Conservation (phyloP, 30 jellyfish, hydroid and myxozoan genomes). For the Sanderia malayensis region DNA sequence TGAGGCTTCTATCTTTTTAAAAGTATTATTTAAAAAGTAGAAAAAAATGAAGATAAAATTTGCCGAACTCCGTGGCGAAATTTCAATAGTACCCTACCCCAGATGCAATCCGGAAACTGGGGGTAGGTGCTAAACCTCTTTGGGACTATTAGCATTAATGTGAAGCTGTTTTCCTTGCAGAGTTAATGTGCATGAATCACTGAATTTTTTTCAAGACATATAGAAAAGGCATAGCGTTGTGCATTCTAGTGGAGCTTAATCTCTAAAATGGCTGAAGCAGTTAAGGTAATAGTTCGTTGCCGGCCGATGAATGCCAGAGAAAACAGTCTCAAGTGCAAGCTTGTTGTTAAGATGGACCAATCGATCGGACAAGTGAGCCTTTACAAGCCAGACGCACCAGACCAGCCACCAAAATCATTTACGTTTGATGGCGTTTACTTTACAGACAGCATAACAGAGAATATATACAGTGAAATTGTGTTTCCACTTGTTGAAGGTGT, state of each 20-base stretch:
- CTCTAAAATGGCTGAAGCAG: conserved; percentile 85
- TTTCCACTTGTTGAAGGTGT: conserved; percentile 96
- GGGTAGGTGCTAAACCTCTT: no score
- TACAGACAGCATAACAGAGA: conserved; percentile 90
- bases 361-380: conserved; percentile 84
- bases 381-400: conserved; percentile 73
- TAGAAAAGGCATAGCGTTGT: no score
- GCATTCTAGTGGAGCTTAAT: background rate
- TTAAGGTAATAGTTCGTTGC: conserved; percentile 86
- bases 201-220: no score
- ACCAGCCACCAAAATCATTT: conserved; percentile 84
- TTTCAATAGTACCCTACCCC: no score
- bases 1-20: no score
- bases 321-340: conserved; percentile 71
- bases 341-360: conserved; percentile 80
- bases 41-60: no score
- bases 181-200: no score
- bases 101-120: no score
- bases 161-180: no score
- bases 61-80: no score
- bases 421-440: conserved; percentile 92
- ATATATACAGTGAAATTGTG: conserved; percentile 83
- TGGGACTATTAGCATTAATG: no score
- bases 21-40: no score
- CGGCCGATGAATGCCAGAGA: conserved; percentile 90